Percentiles rank a stretch among this genome's conserved stretches.
Evolutionary conservation across 2,888 invertebrate species (phyloP).

Genomic region (Pardosa pseudoannulata): DNA sequence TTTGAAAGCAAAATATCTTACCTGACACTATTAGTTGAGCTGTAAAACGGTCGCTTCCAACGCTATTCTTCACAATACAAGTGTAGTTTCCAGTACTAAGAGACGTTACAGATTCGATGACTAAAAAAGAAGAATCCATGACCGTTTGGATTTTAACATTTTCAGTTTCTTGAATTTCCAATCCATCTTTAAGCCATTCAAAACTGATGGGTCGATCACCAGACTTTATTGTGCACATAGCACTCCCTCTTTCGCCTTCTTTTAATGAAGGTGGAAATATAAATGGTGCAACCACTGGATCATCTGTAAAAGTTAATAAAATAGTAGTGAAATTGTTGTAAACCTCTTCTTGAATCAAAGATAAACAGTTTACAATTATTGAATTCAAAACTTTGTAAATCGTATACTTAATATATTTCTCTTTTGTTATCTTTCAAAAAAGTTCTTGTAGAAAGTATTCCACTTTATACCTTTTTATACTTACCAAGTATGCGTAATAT

Average conservation of each 20-base stretch:
- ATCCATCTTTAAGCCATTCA: conserved; percentile 67
- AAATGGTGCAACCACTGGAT: conserved; percentile 20
- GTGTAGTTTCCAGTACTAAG: conserved; percentile 61
- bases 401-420: too few relatives aligned
- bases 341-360: too few relatives aligned
- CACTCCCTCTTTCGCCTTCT: conserved; percentile 68
- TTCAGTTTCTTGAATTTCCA: background rate
- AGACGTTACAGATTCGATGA: conserved; percentile 32
- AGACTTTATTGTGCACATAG: conserved; percentile 67
- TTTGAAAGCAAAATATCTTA: conserved; percentile 14
- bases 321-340: too few relatives aligned
- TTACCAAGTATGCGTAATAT: too few relatives aligned
- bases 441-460: too few relatives aligned
- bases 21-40: conserved; percentile 40
- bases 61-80: conserved; percentile 49
- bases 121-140: conserved; percentile 39
- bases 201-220: conserved; percentile 72
- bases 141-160: conserved; percentile 24
- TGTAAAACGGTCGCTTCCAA: conserved; percentile 41
- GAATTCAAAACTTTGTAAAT: too few relatives aligned
- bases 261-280: conserved; percentile 22
- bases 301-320: conserved; percentile 25
- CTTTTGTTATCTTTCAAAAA: too few relatives aligned
- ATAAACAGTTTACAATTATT: too few relatives aligned
- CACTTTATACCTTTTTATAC: too few relatives aligned